Percentiles rank a stretch among this genome's conserved stretches.
Evolutionary conservation across 2,797 vertebrate genomes (phyloP).

Genomic region (Chelmon rostratus): DNA sequence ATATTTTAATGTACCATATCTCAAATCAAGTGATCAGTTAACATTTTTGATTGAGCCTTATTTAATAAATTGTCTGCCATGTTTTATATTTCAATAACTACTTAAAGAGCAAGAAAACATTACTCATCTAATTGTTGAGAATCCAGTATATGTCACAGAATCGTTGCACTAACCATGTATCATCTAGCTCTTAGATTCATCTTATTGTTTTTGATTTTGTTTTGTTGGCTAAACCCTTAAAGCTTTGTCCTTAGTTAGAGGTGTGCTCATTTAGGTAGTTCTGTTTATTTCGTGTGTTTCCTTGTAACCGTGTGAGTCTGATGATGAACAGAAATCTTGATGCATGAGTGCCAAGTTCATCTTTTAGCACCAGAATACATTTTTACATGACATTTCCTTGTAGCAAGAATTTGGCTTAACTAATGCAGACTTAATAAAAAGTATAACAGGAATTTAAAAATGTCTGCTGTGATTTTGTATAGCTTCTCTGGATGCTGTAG

Average conservation of each 20-base stretch:
- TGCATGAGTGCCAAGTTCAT: slow-evolving; percentile 45
- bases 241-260: background rate
- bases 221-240: background rate
- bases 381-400: slow-evolving; percentile 49
- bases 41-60: slow-evolving; percentile 5
- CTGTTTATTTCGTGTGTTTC: slow-evolving; percentile 11
- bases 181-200: background rate
- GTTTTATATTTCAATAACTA: slow-evolving; percentile 21
- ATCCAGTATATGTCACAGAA: slow-evolving; percentile 11
- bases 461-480: background rate
- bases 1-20: slow-evolving; percentile 6
- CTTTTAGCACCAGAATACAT: slow-evolving; percentile 37
- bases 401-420: slow-evolving; percentile 50
- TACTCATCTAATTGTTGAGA: background rate
- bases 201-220: background rate
- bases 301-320: slow-evolving; percentile 1
- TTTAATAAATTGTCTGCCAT: slow-evolving; percentile 7
- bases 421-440: slow-evolving; percentile 44
- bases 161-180: background rate
- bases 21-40: background rate
- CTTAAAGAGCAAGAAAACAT: slow-evolving; percentile 6
- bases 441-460: background rate
- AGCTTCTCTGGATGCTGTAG: background rate
- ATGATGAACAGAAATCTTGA: slow-evolving; percentile 9
- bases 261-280: background rate